Base-by-base conservation (phyloP, 2,113 vertebrate genomes). In the Callaeas wilsoni region DNA sequence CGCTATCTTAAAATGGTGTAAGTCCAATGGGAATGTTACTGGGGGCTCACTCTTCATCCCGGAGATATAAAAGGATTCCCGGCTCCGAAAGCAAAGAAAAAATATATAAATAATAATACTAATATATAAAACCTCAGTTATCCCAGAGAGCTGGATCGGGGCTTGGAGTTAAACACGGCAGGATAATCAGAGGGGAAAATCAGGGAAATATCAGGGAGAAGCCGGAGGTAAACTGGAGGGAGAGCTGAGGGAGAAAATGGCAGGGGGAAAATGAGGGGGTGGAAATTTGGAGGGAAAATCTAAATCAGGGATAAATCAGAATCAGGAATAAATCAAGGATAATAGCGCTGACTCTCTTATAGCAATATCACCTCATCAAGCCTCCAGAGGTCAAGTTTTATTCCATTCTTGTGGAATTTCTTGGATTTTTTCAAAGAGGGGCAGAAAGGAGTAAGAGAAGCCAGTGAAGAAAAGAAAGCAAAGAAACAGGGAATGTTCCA, bases 261-360 rank as follows among this genome's bases (percentile, higher is more conserved):
- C 5, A 1, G 42, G 12, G 3, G 10, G 10, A 4, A 33, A n/a
- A n/a, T 13, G 30, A 75, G 30, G 20, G 30, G n/a, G 10, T 0
- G 41, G 53, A 74, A 55, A 69, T 21, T 4, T 8, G 47, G 27
- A 3, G 5, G 65, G 67, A 52, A 70, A 68, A 57, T 56, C 52
- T n/a, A 47, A 37, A 80, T 30, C 12, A 15, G 9, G 16, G 7
- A 29, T 16, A 7, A 77, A 55, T 10, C 8, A 3, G 46, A 44
- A 35, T 25, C 29, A 64, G 41, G n/a, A 2, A 39, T 29, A 50
- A 23, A 39, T 12, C 39, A n/a, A 13, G 44, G 15, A 41, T 35
- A 60, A 25, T 15, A 59, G 6, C 13, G 35, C 15, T 59, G 79
- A n/a, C 35, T 49, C 12, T 41, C 53, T 46, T 32, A 16, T 25